Conservation (phyloP, 2,797 vertebrate genomes). For the Mionectes olivaceus region DNA sequence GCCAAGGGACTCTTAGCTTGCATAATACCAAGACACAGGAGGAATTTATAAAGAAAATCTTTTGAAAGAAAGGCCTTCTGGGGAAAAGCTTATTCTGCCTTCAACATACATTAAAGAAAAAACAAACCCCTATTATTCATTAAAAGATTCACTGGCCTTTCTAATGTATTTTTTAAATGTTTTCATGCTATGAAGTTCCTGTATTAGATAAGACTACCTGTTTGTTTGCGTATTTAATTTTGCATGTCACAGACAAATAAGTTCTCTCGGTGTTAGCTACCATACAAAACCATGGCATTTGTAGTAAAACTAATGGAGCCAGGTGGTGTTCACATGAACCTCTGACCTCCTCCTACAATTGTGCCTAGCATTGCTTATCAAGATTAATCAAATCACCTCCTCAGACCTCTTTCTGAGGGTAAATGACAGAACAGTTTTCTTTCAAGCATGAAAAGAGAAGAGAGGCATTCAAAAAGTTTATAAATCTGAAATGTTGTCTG, state of each 20-base stretch:
- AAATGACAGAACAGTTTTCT: not conserved
- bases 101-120: not conserved
- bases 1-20: constrained; percentile 20
- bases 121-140: not conserved
- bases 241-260: not conserved
- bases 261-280: not conserved
- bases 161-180: not conserved
- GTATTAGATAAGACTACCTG: not conserved
- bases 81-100: not conserved
- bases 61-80: not conserved
- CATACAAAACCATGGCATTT: not conserved
- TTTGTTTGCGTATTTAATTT: not conserved
- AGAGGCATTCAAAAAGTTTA: not conserved
- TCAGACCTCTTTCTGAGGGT: not conserved
- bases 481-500: not conserved
- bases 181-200: not conserved
- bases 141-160: constrained; percentile 23
- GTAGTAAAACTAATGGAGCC: not conserved
- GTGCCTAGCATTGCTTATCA: not conserved
- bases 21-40: constrained; percentile 36
- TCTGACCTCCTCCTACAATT: not conserved
- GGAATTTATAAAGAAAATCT: constrained; percentile 44
- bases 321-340: not conserved
- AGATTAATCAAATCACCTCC: not conserved
- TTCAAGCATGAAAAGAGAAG: not conserved